These are phyloP conservation scores for Choloepus didactylus DNA, from an alignment of 2,797 vertebrate genomes.

Conservation along the genomic window DNA sequence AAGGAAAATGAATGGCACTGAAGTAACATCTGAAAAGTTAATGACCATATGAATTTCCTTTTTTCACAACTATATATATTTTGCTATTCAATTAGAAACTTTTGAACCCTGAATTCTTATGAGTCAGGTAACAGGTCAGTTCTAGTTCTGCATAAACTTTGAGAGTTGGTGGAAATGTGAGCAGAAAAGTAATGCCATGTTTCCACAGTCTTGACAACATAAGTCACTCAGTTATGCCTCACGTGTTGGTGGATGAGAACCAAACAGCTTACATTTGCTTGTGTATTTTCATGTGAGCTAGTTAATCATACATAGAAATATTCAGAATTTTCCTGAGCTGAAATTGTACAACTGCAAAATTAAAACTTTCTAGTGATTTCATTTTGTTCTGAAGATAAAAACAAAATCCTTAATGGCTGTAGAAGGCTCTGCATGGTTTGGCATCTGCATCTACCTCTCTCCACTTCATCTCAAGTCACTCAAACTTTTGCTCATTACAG, in stretches of 20 bases:
- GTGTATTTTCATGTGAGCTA: constrained; percentile 17
- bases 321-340: constrained; percentile 20
- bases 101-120: constrained; percentile 18
- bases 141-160: constrained; percentile 47
- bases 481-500: background rate
- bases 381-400: constrained; percentile 8
- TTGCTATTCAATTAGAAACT: constrained; percentile 21
- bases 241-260: background rate
- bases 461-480: background rate
- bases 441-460: background rate
- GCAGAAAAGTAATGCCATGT: background rate
- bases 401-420: background rate
- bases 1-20: constrained; percentile 28
- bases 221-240: constrained; percentile 26
- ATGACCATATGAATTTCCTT: background rate
- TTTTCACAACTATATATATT: constrained; percentile 14
- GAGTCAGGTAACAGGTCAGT: background rate
- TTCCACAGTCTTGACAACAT: constrained; percentile 2
- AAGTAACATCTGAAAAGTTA: constrained; percentile 55
- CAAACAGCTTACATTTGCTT: constrained; percentile 36
- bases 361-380: constrained; percentile 42
- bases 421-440: background rate
- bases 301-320: constrained; percentile 25
- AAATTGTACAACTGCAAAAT: background rate
- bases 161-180: background rate